phyloP scores from a whole-genome alignment of 2,888 invertebrate species.

The Gastracanthus pulcherrimus region DNA sequence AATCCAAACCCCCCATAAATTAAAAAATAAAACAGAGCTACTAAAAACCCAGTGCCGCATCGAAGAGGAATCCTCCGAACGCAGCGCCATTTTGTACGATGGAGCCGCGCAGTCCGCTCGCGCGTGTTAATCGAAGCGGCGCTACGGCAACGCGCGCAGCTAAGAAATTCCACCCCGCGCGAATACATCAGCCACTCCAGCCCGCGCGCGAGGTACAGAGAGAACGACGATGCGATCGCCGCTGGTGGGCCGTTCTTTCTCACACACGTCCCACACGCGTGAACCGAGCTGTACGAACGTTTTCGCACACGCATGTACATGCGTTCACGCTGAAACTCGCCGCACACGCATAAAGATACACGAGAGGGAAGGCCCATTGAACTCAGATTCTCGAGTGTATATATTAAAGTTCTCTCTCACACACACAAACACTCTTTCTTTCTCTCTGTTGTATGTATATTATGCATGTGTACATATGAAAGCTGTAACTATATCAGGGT shows the following conservation, averaged over 20 bases:
- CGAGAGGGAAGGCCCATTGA: no score
- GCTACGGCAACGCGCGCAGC: not conserved
- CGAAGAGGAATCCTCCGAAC: not conserved
- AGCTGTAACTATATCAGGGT: no score
- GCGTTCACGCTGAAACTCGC: not conserved
- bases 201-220: no score
- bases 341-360: not conserved
- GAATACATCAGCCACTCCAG: not conserved
- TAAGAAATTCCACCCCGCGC: not conserved
- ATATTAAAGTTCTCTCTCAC: no score
- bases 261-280: not conserved
- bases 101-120: not conserved
- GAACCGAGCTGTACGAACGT: not conserved
- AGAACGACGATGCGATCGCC: conserved; percentile 17
- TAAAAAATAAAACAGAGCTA: conserved; percentile 11
- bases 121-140: conserved; percentile 8
- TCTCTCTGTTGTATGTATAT: no score
- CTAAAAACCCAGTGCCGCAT: not conserved
- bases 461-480: no score
- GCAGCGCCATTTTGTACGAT: conserved; percentile 39
- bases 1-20: no score
- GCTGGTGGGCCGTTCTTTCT: conserved; percentile 1
- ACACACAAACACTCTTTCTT: no score
- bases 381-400: no score
- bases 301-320: no score